Evolutionary conservation across 2,888 invertebrate species (phyloP), one percentile per base, ranked within the genome.

Genomic region (Petrophora chlorosata): DNA sequence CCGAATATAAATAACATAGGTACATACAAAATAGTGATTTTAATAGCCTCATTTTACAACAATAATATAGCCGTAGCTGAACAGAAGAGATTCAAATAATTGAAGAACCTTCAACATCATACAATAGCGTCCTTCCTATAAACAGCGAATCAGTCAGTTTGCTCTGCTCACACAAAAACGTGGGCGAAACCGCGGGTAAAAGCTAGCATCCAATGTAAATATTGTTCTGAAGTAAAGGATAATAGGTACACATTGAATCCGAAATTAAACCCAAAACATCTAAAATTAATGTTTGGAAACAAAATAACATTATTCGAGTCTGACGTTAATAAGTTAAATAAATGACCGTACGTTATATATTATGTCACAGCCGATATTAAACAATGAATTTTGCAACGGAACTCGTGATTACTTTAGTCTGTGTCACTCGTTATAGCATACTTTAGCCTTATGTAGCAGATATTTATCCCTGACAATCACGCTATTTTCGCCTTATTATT

Each of bases 271-370:
- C 1, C n/a, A n/a, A n/a, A n/a, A n/a, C 22, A 33, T 19, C 7
- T 13, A 25, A 16, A 16, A 33, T 33, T n/a, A 30, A 38, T 12
- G 7, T 14, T 38, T 15, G 9, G 16, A 40, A 46, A 19, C 29
- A 34, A 39, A 39, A 40, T 46, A 29, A 40, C 40, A 2, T 13
- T 35, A 38, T 39, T 23, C 22, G n/a, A 13, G 16, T 25, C n/a
- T 33, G 25, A 25, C 5, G 16, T 25, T 9, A 32, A 15, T 30
- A 12, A 41, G 10, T 40, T 25, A 39, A 43, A 29, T 43, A 34
- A 25, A 50, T 25, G 14, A 9, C 10, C 10, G n/a, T 4, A 26
- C 34, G 34, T 43, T 43, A 34, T 39, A 39, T 34, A 39, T 34
- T 23, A 33, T 29, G 39, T 35, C 14, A 32, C 35, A 23, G 10